Base-by-base conservation (phyloP, 2,797 vertebrate species). In the Micromesistius poutassou region DNA sequence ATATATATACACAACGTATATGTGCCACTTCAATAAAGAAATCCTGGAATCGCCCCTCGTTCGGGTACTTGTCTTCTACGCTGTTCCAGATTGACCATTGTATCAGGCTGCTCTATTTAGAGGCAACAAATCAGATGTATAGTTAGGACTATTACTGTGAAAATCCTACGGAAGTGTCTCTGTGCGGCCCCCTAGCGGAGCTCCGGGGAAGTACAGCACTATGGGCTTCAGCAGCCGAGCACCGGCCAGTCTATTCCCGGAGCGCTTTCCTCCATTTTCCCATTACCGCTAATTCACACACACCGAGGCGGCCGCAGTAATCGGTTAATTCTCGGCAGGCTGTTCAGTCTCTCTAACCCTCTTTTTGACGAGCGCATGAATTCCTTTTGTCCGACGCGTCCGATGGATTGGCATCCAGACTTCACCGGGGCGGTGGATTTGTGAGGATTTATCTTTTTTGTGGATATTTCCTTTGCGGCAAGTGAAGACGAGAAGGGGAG, bases 211-310 rank as follows among this genome's bases (percentile, higher is more conserved):
- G 8, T 30, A 28, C 30, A 33, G 30, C 19, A n/a, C 9, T 14
- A 25, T 42, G 66, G 14, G 68, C 28, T 36, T 76, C 62, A 36
- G 30, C 25, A 35, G 35, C n/a, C 10, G 66, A 46, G 42, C 50
- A n/a, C 50, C 73, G 74, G 38, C 55, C 31, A 71, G 71, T 75
- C 74, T 75, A 25, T 62, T 76, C 70, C 31, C 70, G 30, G 38
- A 79, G 46, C 74, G 66, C 31, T 19, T 10, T 22, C 62, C 9
- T 72, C 73, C 68, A 75, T 75, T 79, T 79, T 79, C 68, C 6
- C 74, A 30, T 40, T 25, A 28, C 19, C 30, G 70, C 7, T 30
- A 16, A 19, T 33, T 33, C 30, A 30, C 30, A 3, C 66, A 30
- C 30, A 8, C 30, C 70, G 30, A 71, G 70, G 68, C n/a, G 46